These are phyloP conservation scores for Catocala sponsa DNA, from an alignment of 2,888 invertebrate species.

Conservation along the genomic window DNA sequence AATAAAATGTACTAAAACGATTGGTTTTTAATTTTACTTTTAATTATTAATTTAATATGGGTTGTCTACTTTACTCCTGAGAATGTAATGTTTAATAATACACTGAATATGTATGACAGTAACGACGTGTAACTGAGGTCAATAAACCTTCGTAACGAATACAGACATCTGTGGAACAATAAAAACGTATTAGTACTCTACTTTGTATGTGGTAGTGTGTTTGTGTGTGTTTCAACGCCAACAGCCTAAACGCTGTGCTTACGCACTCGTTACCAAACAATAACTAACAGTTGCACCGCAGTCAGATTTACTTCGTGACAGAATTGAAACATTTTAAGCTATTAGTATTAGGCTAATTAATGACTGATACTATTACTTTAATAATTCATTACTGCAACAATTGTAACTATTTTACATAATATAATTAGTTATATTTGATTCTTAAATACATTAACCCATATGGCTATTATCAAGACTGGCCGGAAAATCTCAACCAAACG, in stretches of 20 bases:
- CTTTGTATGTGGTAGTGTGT: background rate
- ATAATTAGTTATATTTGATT: constrained; percentile 5
- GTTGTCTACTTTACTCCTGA: constrained; percentile 16
- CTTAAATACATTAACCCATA: constrained; percentile 5
- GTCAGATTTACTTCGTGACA: background rate
- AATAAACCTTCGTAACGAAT: constrained; percentile 20
- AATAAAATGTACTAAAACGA: constrained; percentile 13
- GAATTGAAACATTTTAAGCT: background rate
- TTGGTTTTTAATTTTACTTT: constrained; percentile 2
- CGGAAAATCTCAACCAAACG: constrained; percentile 8
- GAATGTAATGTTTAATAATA: constrained; percentile 13
- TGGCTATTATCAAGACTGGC: constrained; percentile 18
- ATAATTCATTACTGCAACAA: constrained; percentile 11
- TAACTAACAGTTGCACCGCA: constrained; percentile 1
- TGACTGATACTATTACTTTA: constrained; percentile 3
- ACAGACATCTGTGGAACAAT: constrained; percentile 16
- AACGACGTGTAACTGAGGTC: constrained; percentile 18
- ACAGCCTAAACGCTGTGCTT: constrained; percentile 9
- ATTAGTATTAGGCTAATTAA: constrained; percentile 12
- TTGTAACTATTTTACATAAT: constrained; percentile 12
- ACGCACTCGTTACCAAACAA: background rate
- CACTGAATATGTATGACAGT: constrained; percentile 10
- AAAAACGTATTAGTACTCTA: constrained; percentile 3
- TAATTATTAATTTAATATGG: constrained; percentile 5
- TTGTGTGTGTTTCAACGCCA: constrained; percentile 1